Base-by-base conservation (phyloP, 2,888 invertebrate genomes). In the Drosophila mulleri region DNA sequence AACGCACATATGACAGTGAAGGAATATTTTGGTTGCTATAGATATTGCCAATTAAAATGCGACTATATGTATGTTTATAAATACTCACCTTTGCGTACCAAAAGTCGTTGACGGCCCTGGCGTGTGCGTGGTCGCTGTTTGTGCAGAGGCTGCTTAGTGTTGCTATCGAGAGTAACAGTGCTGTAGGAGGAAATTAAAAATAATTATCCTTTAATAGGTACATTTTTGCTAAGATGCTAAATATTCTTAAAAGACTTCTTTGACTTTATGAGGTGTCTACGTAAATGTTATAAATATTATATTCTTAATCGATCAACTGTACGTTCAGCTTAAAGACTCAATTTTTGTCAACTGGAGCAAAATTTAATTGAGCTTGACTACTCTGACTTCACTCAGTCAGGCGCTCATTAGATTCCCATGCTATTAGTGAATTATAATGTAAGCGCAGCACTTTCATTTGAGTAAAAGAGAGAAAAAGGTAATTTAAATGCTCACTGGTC, bases 1-100 rank as follows among this genome's bases (percentile, higher is more conserved):
- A 67, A 76, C 53, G 69, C 57, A 48, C 71, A 70, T 44, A 70
- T 41, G 48, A 63, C 72, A 75, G 32, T 44, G 37, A 50, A 44
- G 20, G 64, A 65, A 66, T 48, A 26, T 42, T 68, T 59, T 71
- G 64, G 70, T 60, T 64, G 23, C 18, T 44, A 32, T 72, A 59
- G 5, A 29, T 47, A 41, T 47, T 69, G 83, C 83, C 83, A 86
- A 86, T 86, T 80, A n/a, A 45, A 29, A 20, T 20, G 44, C 7
- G 48, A 35, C 23, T 23, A 39, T 26, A 35, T 8, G 29, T 11
- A 35, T 35, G 12, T 32, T 23, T 45, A 35, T 20, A 32, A 26
- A 45, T 29, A 78, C 83, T 37, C 60, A 83, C 83, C 83, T 88
- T 72, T 83, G 42, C 83, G 87, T 44, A 78, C 54, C 50, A 88